Evolutionary conservation across 2,113 vertebrate species (phyloP).

Genomic region (Ciconia maguari): DNA sequence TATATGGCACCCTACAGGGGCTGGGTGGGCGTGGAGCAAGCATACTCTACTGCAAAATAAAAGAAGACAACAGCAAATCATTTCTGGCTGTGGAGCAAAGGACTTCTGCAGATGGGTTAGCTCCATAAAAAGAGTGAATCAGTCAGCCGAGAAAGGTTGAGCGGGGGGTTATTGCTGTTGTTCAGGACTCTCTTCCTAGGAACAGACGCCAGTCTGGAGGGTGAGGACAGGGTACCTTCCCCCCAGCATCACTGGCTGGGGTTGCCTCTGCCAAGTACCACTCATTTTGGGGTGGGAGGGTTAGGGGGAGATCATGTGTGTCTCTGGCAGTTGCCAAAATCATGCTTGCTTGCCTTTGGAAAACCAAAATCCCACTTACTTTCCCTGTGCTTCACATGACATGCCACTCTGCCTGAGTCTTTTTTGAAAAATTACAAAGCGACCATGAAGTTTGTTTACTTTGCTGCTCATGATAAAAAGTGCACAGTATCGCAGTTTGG

Average conservation of each 20-base stretch:
- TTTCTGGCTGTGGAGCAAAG: background rate
- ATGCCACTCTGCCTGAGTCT: background rate
- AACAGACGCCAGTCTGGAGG: background rate
- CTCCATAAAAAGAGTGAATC: background rate
- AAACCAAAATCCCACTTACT: background rate
- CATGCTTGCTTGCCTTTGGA: background rate
- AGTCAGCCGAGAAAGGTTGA: background rate
- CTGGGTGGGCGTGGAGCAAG: background rate
- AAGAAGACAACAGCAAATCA: background rate
- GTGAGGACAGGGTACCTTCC: background rate
- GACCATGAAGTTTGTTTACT: background rate
- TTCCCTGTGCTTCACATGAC: background rate
- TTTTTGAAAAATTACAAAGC: background rate
- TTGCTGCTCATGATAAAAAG: background rate
- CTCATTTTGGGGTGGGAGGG: background rate
- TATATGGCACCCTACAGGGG: background rate
- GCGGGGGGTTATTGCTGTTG: background rate
- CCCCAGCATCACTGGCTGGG: background rate
- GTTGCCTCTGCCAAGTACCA: background rate
- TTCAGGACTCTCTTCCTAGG: background rate
- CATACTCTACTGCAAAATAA: background rate
- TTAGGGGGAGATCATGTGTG: background rate
- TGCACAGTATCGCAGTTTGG: rapidly evolving
- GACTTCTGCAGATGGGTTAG: background rate
- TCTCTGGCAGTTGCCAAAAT: background rate